Base-by-base conservation (phyloP, 2,888 invertebrate genomes). In the Cactoblastis cactorum region DNA sequence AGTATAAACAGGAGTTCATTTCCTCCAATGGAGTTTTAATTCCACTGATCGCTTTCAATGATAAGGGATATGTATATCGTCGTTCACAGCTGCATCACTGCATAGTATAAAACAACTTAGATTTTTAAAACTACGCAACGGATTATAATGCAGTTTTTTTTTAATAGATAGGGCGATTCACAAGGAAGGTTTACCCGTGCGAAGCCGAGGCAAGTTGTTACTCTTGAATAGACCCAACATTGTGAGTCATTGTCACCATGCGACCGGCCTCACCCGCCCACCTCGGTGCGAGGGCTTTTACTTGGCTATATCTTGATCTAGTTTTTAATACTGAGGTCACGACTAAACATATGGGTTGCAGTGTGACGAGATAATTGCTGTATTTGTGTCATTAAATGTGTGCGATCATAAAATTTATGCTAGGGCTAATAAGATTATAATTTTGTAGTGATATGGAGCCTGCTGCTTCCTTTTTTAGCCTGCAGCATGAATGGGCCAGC, bases 221-320 rank as follows among this genome's bases (percentile, higher is more conserved):
- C n/a, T n/a, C 28, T 32, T 43, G 15, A 43, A 43, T 43, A 43
- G 28, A 43, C 43, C 28, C 17, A 15, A 43, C 43, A 43, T 43
- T 28, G 43, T 43, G 43, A 43, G 43, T 43, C 28, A 43, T 17
- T 43, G 43, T 43, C 43, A 17, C 43, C 15, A 43, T 43, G 43
- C 24, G 28, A 32, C 28, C 35, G 47, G 47, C 47, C 47, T 48
- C 24, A 48, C 47, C 35, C 47, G 22, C 47, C 47, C 47, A 47
- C 35, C 28, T 32, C 28, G 28, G 59, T 55, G 60, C 59, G 58
- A 62, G 62, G 59, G 57, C 59, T 58, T 55, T 58, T 56, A 54
- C 47, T 52, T 51, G 39, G n/a, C n/a, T n/a, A n/a, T n/a, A n/a
- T n/a, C n/a, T n/a, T 52, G 47, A 38, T 48, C 47, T 38, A 48